Base-by-base conservation (phyloP, 2,797 vertebrate species). In the Adrianichthys oophorus region DNA sequence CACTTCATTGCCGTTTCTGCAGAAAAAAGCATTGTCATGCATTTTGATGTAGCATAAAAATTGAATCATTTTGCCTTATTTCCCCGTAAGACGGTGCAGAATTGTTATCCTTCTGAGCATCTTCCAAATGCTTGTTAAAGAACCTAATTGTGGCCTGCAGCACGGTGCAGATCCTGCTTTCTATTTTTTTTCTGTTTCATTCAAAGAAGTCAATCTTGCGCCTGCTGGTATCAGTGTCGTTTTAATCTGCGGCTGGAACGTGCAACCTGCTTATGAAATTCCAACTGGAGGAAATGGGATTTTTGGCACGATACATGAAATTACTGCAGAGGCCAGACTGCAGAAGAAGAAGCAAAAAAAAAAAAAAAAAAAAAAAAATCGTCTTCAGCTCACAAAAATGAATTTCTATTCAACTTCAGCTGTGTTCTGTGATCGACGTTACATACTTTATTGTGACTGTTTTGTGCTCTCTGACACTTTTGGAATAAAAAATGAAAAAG, bases 371-470 rank as follows among this genome's bases (percentile, higher is more conserved):
- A 56, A 52, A 23, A 49, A 26, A 52, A 65, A 59, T 45, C 10
- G 41, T 41, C 69, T 60, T 73, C 6, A 42, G 61, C 62, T 76
- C 70, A 72, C 64, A 76, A 63, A 71, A 41, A 70, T 16, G 18
- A 76, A 60, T 85, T 53, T 56, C 44, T 56, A 72, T 84, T 79
- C 76, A 69, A 56, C 68, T 74, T 54, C 26, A 56, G 78, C 80
- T 79, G 86, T 72, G 82, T 82, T 76, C 60, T 79, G 76, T 74
- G 74, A 65, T 72, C 65, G 66, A 52, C 68, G 87, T 75, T 83
- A 74, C 82, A 86, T 79, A 77, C 64, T 65, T 78, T 72, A 73
- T 84, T 86, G 78, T 80, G 63, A 68, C 19, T 55, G 69, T 66
- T 72, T 70, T 29, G 44, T 70, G 76, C 63, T 78, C 73, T 69